A percentile compares a stretch with the other conserved stretches of the same genome.
phyloP scores from a whole-genome alignment of 2,888 invertebrate species.

The Drepana falcataria region DNA sequence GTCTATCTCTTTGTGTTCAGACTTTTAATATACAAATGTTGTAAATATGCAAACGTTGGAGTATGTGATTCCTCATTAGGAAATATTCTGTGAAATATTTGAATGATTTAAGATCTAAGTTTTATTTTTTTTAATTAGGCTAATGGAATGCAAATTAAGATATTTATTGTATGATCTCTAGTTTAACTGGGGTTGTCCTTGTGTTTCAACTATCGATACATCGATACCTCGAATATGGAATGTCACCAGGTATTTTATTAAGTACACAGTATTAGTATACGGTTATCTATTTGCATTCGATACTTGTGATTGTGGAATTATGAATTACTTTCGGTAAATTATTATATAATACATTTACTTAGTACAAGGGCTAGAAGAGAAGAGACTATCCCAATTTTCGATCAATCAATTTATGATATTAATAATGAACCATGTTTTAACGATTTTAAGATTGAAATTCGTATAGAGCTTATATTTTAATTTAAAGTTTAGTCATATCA shows the following conservation, averaged over 20 bases:
- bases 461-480: no score
- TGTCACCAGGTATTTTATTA: slow-evolving; percentile 22
- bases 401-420: no score
- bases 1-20: neutral
- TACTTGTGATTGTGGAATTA: neutral
- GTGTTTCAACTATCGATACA: slow-evolving; percentile 10
- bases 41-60: slow-evolving; percentile 1
- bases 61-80: slow-evolving; percentile 21
- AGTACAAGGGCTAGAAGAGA: neutral
- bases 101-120: slow-evolving; percentile 7
- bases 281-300: neutral
- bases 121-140: slow-evolving; percentile 6
- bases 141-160: slow-evolving; percentile 22
- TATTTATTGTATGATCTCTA: slow-evolving; percentile 42
- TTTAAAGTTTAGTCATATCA: no score
- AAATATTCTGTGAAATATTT: slow-evolving; percentile 10
- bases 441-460: no score
- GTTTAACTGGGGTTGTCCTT: slow-evolving; percentile 21
- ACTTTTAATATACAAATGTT: neutral
- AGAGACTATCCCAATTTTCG: no score
- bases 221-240: slow-evolving; percentile 35
- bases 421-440: no score
- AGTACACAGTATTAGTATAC: slow-evolving; percentile 48
- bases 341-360: neutral
- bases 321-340: neutral